A percentile compares a stretch with the other conserved stretches of the same genome.
Evolutionary conservation across 2,113 vertebrate genomes (phyloP).

Genomic region (Cyprinodon variegatus): DNA sequence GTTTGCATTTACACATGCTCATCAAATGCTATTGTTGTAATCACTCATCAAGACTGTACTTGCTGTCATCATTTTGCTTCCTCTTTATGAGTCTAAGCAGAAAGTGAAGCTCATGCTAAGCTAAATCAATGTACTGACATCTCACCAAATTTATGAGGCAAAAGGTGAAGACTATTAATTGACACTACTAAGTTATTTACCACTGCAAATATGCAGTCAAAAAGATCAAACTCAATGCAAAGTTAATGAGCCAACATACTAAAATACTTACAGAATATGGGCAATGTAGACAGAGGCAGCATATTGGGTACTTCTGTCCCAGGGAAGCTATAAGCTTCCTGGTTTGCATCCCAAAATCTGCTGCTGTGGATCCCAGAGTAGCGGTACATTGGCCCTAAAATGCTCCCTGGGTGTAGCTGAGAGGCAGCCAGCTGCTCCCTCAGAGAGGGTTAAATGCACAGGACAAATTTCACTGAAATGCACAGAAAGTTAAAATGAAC

Average conservation of each 20-base stretch:
- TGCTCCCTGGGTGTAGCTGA: too few relatives aligned
- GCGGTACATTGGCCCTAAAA: too few relatives aligned
- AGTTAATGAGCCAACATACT: neutral
- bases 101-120: constrained; percentile 45
- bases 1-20: constrained; percentile 7
- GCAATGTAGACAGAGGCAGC: too few relatives aligned
- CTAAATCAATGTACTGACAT: constrained; percentile 24
- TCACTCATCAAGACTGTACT: constrained; percentile 33
- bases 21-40: constrained; percentile 49
- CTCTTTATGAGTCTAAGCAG: constrained; percentile 33
- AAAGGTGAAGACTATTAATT: constrained; percentile 23
- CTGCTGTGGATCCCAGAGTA: too few relatives aligned
- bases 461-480: too few relatives aligned
- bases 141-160: constrained; percentile 18
- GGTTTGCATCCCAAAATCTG: too few relatives aligned
- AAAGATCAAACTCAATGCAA: constrained; percentile 11
- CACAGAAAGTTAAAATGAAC: too few relatives aligned
- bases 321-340: too few relatives aligned
- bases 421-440: too few relatives aligned
- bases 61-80: constrained; percentile 12
- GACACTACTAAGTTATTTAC: constrained; percentile 32
- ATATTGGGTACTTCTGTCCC: too few relatives aligned
- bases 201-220: constrained; percentile 16
- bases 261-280: too few relatives aligned
- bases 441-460: too few relatives aligned